Conservation (phyloP, 2,888 invertebrate species). For the Hydropsyche betteni region DNA sequence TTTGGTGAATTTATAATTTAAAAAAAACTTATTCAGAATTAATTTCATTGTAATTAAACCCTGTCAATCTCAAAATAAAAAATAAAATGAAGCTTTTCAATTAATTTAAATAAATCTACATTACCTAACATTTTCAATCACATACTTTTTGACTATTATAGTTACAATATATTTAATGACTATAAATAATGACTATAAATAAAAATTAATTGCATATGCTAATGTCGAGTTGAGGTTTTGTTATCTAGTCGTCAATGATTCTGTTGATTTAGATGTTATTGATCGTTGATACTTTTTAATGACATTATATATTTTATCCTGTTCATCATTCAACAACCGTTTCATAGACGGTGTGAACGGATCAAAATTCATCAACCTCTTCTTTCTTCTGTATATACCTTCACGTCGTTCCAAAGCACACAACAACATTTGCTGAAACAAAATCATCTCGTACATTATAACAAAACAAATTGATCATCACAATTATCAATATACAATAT, state of each 20-base stretch:
- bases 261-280: constrained; percentile 31
- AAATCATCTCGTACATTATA: not conserved
- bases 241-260: constrained; percentile 43
- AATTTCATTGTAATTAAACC: too few species aligned
- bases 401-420: constrained; percentile 71
- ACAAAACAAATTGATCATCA: too few species aligned
- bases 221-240: constrained; percentile 27
- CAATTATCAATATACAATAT: constrained; percentile 38
- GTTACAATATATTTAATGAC: not conserved
- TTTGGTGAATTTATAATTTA: too few species aligned
- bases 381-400: constrained; percentile 78
- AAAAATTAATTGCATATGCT: not conserved
- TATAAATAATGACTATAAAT: not conserved
- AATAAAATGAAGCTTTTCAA: too few species aligned
- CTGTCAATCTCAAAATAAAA: too few species aligned
- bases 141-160: not conserved
- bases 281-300: constrained; percentile 35
- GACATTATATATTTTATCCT: constrained; percentile 53
- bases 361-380: constrained; percentile 73
- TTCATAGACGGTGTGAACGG: constrained; percentile 75
- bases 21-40: too few species aligned
- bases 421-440: constrained; percentile 62
- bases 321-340: constrained; percentile 52
- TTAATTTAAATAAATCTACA: too few species aligned
- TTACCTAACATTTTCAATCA: not conserved